Evolutionary conservation across 2,888 invertebrate species (phyloP), one percentile per base, ranked within the genome.

Genomic region (Acanthopleura granulata): DNA sequence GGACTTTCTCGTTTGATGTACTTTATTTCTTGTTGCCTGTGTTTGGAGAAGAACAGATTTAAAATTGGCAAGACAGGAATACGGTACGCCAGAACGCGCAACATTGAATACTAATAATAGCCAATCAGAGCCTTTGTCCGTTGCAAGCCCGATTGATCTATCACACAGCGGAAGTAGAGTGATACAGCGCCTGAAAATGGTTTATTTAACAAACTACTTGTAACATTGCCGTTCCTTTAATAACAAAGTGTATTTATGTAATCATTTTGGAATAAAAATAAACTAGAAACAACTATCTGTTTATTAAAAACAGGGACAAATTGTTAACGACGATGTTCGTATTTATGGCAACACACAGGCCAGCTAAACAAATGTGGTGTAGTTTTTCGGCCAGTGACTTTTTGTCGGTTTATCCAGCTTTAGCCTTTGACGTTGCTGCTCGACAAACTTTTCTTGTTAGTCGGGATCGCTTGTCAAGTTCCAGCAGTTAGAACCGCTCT

Each of bases 371-470:
- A 27, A 66, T 66, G 12, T 66, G 27, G 22, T 22, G 16, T 66
- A 18, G 27, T 22, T 27, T 66, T 66, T 27, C 29, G 22, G 25
- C 25, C 22, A 16, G 25, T 27, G 29, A 27, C 18, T 22, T 16
- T 16, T 27, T 18, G 22, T 22, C 27, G 29, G 66, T 66, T 66
- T 66, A 27, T 27, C 16, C 66, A 66, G 66, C 66, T 66, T 66
- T 27, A 16, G 18, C 25, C 22, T 27, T 66, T 66, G 66, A 66
- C 66, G 29, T 27, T 40, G 16, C 29, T 27, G 29, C 18, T 27
- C 66, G 29, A 66, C 25, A 27, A 66, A 16, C 29, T 25, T 66
- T 66, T 66, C 66, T 66, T 66, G 66, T 66, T 27, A 66, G 22
- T 27, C 66, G 16, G 15, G 29, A 22, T 22, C 16, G 22, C 16